These are phyloP conservation scores for Heliconius hortense DNA, from an alignment of 2,888 invertebrate genomes.

Conservation along the genomic window DNA sequence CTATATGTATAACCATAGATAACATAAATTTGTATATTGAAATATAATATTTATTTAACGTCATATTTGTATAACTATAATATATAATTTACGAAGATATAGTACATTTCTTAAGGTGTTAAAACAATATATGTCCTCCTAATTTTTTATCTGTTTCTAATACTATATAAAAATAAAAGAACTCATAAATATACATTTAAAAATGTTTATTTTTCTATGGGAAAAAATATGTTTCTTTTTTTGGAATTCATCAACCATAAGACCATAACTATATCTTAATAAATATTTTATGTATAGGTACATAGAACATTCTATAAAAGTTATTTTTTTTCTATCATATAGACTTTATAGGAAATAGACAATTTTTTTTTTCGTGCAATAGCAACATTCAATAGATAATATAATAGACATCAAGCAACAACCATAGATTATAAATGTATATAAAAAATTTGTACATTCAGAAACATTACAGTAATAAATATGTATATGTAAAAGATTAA, in stretches of 20 bases:
- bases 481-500: slow-evolving; percentile 21
- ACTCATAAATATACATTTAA: not conserved
- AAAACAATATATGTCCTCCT: not conserved
- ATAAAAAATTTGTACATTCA: slow-evolving; percentile 43
- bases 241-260: not conserved
- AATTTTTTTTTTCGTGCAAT: slow-evolving; percentile 32
- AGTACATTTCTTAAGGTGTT: not conserved
- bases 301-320: slow-evolving; percentile 2
- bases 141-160: not conserved
- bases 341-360: slow-evolving; percentile 13
- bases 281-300: slow-evolving; percentile 8
- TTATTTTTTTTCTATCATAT: not conserved
- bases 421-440: slow-evolving; percentile 40
- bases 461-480: slow-evolving; percentile 33
- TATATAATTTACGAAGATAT: not conserved
- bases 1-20: slow-evolving; percentile 3
- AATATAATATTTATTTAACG: slow-evolving; percentile 7
- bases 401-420: slow-evolving; percentile 43
- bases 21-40: slow-evolving; percentile 7
- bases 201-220: not conserved
- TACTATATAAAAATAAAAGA: not conserved
- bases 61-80: not conserved
- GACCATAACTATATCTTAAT: not conserved
- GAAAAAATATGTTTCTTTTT: not conserved
- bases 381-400: slow-evolving; percentile 30